Evolutionary conservation across 2,888 invertebrate genomes (phyloP).

Genomic region (Prosopocoilus inquinatus): DNA sequence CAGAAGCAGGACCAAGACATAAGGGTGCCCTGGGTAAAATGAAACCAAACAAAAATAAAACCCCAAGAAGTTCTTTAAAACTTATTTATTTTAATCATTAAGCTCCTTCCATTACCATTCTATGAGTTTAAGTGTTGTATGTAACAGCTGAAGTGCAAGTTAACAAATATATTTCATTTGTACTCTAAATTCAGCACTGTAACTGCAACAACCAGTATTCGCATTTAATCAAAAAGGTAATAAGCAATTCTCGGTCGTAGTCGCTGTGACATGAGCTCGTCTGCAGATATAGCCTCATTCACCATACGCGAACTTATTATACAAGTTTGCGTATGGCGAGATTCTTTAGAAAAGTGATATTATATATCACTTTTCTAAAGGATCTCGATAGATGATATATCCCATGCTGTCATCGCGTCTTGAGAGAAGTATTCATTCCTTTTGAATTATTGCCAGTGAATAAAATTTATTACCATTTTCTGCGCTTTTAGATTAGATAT

Average conservation of each 20-base stretch:
- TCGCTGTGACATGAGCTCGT: slow-evolving; percentile 15
- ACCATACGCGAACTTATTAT: slow-evolving; percentile 13
- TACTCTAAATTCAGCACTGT: neutral
- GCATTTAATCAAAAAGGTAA: slow-evolving; percentile 23
- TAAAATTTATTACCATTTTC: slow-evolving; percentile 41
- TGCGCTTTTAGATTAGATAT: slow-evolving; percentile 46
- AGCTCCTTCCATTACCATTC: no score
- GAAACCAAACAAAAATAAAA: neutral
- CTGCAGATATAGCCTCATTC: slow-evolving; percentile 34
- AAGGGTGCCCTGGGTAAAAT: slow-evolving; percentile 31
- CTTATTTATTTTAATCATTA: no score
- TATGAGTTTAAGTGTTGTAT: no score
- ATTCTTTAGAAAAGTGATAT: slow-evolving; percentile 38
- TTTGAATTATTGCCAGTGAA: slow-evolving; percentile 49
- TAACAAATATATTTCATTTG: no score
- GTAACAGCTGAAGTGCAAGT: no score
- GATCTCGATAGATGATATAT: slow-evolving; percentile 47
- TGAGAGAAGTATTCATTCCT: slow-evolving; percentile 47
- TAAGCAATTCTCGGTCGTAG: slow-evolving; percentile 26
- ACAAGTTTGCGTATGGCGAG: slow-evolving; percentile 4
- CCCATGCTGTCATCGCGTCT: slow-evolving; percentile 45
- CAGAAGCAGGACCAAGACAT: slow-evolving; percentile 22
- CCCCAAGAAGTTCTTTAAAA: neutral
- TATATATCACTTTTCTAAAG: slow-evolving; percentile 24
- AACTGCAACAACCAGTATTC: slow-evolving; percentile 1